These are phyloP conservation scores for Prionailurus viverrinus DNA, from an alignment of 2,113 vertebrate genomes.

Conservation along the genomic window DNA sequence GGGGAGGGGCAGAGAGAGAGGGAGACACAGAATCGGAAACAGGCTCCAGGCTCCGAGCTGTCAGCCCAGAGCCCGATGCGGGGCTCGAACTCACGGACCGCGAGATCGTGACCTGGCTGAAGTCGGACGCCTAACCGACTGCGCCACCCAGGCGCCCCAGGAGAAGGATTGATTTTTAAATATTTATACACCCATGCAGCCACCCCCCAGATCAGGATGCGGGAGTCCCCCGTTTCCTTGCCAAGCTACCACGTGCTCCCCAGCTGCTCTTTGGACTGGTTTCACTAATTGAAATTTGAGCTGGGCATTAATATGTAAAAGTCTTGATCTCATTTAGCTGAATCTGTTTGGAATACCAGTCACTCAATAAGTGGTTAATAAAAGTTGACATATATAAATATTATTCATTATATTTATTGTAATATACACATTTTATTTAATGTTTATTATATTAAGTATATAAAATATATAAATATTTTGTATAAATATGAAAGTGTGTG, in stretches of 20 bases:
- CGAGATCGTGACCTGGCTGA: too few relatives aligned
- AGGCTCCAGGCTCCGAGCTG: too few relatives aligned
- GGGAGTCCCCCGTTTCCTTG: not conserved
- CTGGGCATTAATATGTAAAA: not conserved
- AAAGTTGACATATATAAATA: not conserved
- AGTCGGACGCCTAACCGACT: too few relatives aligned
- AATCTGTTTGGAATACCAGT: not conserved
- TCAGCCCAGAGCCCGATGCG: too few relatives aligned
- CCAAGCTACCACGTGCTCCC: not conserved
- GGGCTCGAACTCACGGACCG: too few relatives aligned
- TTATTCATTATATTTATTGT: not conserved
- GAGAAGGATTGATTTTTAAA: not conserved
- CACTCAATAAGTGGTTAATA: not conserved
- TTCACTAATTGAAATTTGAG: conserved; percentile 19
- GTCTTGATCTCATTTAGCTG: not conserved
- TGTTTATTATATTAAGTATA: not conserved
- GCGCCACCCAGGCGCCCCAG: too few relatives aligned
- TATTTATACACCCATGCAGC: not conserved
- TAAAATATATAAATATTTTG: not conserved
- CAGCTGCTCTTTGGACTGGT: not conserved
- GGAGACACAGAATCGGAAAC: too few relatives aligned
- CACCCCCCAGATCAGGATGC: not conserved
- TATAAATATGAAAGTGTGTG: not conserved
- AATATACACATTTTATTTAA: not conserved
- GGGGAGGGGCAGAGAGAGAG: too few relatives aligned